phyloP scores from a whole-genome alignment of 2,888 invertebrate genomes.

The Eupithecia centaureata region DNA sequence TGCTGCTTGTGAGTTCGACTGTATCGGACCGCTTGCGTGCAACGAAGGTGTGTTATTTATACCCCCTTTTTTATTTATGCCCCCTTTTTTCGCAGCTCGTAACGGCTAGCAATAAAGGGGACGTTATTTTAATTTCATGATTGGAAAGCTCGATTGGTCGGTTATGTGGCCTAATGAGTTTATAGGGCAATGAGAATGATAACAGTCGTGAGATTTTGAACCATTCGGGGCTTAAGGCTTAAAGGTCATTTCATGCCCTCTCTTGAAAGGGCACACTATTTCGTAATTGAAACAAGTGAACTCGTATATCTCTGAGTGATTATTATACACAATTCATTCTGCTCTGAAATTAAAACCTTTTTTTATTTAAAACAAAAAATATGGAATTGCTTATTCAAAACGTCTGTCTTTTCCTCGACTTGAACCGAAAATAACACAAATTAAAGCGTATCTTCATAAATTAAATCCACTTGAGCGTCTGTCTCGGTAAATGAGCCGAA shows the following conservation, averaged over 20 bases:
- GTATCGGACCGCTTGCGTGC: constrained; percentile 73
- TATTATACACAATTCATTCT: neutral
- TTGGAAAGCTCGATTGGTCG: constrained; percentile 83
- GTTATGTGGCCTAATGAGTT: constrained; percentile 83
- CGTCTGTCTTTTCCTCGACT: constrained; percentile 28
- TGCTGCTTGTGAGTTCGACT: constrained; percentile 41
- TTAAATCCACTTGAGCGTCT: constrained; percentile 68
- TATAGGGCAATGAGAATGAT: constrained; percentile 72
- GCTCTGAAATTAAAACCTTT: constrained; percentile 3
- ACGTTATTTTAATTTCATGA: constrained; percentile 84
- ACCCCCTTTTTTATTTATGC: constrained; percentile 81
- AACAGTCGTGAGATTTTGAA: constrained; percentile 68
- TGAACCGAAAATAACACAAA: constrained; percentile 55
- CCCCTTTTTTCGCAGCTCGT: constrained; percentile 85
- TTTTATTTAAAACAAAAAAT: constrained; percentile 7
- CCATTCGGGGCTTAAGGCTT: constrained; percentile 56
- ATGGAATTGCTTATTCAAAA: constrained; percentile 9
- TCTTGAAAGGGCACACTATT: neutral
- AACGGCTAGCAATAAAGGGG: constrained; percentile 80
- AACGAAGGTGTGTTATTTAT: constrained; percentile 83
- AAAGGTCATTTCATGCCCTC: constrained; percentile 52
- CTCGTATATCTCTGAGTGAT: no score
- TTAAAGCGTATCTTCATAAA: constrained; percentile 71
- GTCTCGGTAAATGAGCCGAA: constrained; percentile 52
- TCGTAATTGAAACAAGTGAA: constrained; percentile 1